These are phyloP conservation scores for Hemicrepidius hirtus DNA, from an alignment of 2,888 invertebrate genomes.

Conservation along the genomic window DNA sequence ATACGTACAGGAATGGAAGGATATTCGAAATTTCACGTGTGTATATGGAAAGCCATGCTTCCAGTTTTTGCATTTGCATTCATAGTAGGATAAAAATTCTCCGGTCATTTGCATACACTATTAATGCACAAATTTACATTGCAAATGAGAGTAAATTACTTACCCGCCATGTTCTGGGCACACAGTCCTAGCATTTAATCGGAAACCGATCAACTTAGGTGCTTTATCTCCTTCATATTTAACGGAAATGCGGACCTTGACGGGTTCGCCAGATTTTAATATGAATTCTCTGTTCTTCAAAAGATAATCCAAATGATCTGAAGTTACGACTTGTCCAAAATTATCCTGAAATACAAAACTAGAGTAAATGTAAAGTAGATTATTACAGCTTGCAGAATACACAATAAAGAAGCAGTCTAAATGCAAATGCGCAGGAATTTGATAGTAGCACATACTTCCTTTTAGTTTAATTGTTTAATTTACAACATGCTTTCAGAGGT, in stretches of 20 bases:
- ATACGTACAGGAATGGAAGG: neutral
- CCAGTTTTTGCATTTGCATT: slow-evolving; percentile 7
- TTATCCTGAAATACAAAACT: slow-evolving; percentile 56
- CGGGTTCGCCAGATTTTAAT: slow-evolving; percentile 56
- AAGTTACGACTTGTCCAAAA: slow-evolving; percentile 47
- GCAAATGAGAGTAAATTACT: slow-evolving; percentile 52
- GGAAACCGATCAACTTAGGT: slow-evolving; percentile 63
- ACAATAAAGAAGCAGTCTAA: slow-evolving; percentile 25
- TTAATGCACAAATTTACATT: slow-evolving; percentile 47
- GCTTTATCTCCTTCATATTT: slow-evolving; percentile 61
- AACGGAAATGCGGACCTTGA: slow-evolving; percentile 59
- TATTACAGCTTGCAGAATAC: slow-evolving; percentile 19
- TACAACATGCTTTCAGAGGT: neutral
- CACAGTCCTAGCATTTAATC: slow-evolving; percentile 64
- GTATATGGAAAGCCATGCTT: neutral
- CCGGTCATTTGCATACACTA: slow-evolving; percentile 23
- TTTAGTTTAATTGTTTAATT: slow-evolving; percentile 4
- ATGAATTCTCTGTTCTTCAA: slow-evolving; percentile 60
- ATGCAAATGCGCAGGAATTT: slow-evolving; percentile 26
- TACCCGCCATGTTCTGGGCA: slow-evolving; percentile 61
- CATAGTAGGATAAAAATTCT: slow-evolving; percentile 32
- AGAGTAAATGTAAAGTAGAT: slow-evolving; percentile 2
- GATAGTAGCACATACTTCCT: slow-evolving; percentile 10
- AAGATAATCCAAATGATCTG: slow-evolving; percentile 58
- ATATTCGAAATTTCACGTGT: slow-evolving; percentile 7